Evolutionary conservation across 2,888 invertebrate species (phyloP), one percentile per base, ranked within the genome.

Genomic region (Caenorhabditis angaria): DNA sequence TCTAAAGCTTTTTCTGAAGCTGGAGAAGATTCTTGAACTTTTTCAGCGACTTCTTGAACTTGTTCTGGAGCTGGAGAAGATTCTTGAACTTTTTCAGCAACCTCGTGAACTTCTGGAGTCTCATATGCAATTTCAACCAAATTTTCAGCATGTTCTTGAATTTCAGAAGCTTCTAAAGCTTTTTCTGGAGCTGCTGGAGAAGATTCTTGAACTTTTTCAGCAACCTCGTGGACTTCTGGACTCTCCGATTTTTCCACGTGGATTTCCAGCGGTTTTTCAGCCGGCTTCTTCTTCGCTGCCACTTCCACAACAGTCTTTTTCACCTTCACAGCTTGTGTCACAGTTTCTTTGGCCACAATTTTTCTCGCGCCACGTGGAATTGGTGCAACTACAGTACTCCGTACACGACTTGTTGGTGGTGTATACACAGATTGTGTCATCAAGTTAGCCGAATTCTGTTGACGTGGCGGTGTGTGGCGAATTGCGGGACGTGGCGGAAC

Each of bases 401-500:
- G 8, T 24, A 54, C 54, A 27, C 14, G 25, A 54, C 27, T 59
- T 8, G 58, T 67, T n/a, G 59, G 27, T 8, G 72, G 72, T 6
- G 72, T 68, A 41, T 76, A 76, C 10, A 76, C 71, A 22, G 76
- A 76, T 47, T 76, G 76, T 4, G 76, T 76, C 76, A 76, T 76
- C 59, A n/a, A n/a, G n/a, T n/a, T n/a, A n/a, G n/a, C n/a, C n/a
- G n/a, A n/a, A n/a, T n/a, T n/a, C n/a, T n/a, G 58, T 57, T 6
- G 65, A 55, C 3, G 22, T 4, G 2, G 32, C 4, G 4, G 20
- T 20, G 25, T 5, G 54, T 28, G 27, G 28, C 25, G 27, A 22
- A 18, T 14, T 29, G 5, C 32, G 25, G 5, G 32, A 18, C 20
- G 55, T n/a, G 18, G 18, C 5, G 18, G 41, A 18, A 18, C 41